Conservation (phyloP, 2,113 vertebrate species). For the Ondatra zibethicus region DNA sequence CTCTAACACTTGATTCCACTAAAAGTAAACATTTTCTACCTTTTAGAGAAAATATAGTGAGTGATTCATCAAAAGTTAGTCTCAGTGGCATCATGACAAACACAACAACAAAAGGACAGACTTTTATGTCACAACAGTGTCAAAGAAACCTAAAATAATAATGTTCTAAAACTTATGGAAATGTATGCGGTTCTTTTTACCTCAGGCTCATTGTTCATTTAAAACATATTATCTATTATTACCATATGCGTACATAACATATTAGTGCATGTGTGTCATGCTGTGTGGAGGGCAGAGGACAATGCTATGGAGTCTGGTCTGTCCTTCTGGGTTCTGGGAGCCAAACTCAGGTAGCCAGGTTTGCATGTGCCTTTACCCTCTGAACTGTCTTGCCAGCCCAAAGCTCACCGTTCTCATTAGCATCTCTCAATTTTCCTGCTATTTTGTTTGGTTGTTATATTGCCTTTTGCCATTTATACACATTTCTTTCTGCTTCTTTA, state of each 20-base stretch:
- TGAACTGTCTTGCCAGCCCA: not conserved
- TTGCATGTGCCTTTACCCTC: not conserved
- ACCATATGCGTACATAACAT: too few species aligned
- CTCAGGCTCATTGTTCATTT: not conserved
- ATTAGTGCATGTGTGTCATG: not conserved
- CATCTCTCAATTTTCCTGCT: not conserved
- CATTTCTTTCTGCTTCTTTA: not conserved
- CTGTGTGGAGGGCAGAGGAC: not conserved
- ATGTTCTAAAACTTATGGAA: not conserved
- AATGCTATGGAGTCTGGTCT: not conserved
- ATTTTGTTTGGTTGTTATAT: not conserved
- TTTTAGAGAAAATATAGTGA: constrained; percentile 15
- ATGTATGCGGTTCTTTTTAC: not conserved
- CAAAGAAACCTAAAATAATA: not conserved
- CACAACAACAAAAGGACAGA: not conserved
- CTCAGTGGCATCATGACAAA: constrained; percentile 6
- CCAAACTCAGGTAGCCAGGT: not conserved
- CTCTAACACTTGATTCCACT: not conserved
- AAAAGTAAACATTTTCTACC: not conserved
- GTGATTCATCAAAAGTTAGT: constrained; percentile 5
- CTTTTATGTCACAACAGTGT: not conserved
- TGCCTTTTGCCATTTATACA: not conserved
- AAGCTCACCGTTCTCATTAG: not conserved
- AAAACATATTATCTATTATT: not conserved
- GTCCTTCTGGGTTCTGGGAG: not conserved